Conservation (phyloP, 2,113 vertebrate species). For the Carettochelys insculpta region DNA sequence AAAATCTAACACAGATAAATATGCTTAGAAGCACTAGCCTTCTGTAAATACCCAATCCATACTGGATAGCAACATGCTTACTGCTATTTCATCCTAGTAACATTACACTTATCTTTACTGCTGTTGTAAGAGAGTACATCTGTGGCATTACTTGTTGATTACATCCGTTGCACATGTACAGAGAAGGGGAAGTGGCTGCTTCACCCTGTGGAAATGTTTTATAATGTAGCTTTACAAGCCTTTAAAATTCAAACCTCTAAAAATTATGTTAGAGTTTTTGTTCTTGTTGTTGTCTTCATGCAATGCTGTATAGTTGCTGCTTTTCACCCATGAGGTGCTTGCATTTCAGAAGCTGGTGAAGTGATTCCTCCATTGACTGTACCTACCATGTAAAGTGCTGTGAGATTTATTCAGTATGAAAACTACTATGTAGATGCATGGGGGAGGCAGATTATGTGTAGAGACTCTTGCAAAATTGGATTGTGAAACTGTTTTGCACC, state of each 20-base stretch:
- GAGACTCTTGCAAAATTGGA: constrained; percentile 9
- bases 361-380: not conserved
- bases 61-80: not conserved
- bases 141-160: not conserved
- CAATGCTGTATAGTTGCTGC: not conserved
- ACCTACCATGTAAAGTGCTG: not conserved
- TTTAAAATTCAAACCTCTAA: not conserved
- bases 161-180: not conserved
- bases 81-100: not conserved
- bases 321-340: not conserved
- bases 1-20: not conserved
- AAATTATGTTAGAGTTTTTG: not conserved
- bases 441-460: constrained; percentile 1
- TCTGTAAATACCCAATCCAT: not conserved
- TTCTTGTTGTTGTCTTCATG: not conserved
- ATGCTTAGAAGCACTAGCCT: not conserved
- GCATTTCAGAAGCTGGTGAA: not conserved
- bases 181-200: not conserved
- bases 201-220: not conserved
- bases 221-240: not conserved
- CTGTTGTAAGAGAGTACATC: not conserved
- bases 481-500: not conserved
- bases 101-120: not conserved
- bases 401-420: not conserved
- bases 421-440: not conserved